phyloP scores from a whole-genome alignment of 1,140 invertebrate genomes.

The Bombus superbus region DNA sequence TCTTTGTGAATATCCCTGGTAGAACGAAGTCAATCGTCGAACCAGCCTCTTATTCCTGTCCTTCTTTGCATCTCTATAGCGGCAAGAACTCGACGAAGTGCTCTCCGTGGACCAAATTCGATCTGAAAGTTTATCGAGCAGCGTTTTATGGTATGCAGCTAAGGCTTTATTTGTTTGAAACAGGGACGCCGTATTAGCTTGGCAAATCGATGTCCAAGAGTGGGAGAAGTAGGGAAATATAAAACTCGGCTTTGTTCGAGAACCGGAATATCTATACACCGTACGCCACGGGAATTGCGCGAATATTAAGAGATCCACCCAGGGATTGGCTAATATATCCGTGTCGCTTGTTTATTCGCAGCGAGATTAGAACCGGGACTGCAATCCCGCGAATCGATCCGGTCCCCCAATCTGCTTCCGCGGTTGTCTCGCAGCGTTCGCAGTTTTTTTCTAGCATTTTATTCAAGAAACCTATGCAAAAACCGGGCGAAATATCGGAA shows the following conservation, averaged over 20 bases:
- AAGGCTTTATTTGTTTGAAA: background rate
- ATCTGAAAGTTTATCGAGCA: slow-evolving; percentile 36
- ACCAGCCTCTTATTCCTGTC: background rate
- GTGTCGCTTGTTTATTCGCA: slow-evolving; percentile 28
- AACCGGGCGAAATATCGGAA: slow-evolving; percentile 2
- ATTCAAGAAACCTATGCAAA: background rate
- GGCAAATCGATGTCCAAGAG: slow-evolving; percentile 2
- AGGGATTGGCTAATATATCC: slow-evolving; percentile 21
- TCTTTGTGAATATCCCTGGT: no score
- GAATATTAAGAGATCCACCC: slow-evolving; percentile 32
- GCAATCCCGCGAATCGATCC: slow-evolving; percentile 28
- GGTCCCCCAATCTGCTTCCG: no score
- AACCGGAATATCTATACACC: background rate
- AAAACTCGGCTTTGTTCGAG: slow-evolving; percentile 28
- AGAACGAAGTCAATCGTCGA: no score
- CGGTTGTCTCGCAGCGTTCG: background rate
- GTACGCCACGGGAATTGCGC: background rate
- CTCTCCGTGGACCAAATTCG: slow-evolving; percentile 14
- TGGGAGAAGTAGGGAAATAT: background rate
- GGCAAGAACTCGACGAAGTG: background rate
- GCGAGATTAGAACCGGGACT: slow-evolving; percentile 14
- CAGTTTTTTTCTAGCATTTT: background rate
- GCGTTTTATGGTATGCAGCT: background rate
- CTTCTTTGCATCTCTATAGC: background rate
- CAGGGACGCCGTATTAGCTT: slow-evolving; percentile 19